Percentiles rank a stretch among this genome's conserved stretches.
These are phyloP conservation scores for Cheumatopsyche charites DNA, from an alignment of 1,140 invertebrate species.

Conservation along the genomic window DNA sequence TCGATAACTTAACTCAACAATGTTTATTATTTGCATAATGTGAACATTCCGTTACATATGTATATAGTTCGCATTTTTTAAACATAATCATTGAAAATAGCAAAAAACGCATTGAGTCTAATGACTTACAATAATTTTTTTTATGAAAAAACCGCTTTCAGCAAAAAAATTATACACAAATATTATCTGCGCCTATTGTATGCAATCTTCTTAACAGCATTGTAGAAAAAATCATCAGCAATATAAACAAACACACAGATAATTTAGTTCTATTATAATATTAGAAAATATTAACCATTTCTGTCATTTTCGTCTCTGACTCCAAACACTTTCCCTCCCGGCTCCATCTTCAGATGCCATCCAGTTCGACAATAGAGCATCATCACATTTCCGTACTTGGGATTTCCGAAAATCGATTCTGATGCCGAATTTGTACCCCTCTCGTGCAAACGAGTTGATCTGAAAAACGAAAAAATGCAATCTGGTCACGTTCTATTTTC, in stretches of 20 bases:
- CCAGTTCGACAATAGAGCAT: conserved; percentile 65
- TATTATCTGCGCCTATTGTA: too few relatives aligned
- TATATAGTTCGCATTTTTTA: too few relatives aligned
- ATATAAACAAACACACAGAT: too few relatives aligned
- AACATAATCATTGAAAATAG: too few relatives aligned
- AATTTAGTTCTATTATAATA: too few relatives aligned
- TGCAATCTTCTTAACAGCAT: too few relatives aligned
- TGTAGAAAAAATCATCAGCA: too few relatives aligned
- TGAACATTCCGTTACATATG: too few relatives aligned
- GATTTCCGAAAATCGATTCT: conserved; percentile 47
- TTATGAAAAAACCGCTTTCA: not conserved
- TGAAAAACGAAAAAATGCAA: conserved; percentile 19
- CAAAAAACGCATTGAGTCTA: too few relatives aligned
- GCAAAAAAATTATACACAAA: not conserved
- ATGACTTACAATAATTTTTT: too few relatives aligned
- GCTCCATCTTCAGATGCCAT: conserved; percentile 63
- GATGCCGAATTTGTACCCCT: not conserved
- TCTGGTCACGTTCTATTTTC: not conserved
- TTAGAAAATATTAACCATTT: conserved; percentile 58
- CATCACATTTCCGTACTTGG: conserved; percentile 54
- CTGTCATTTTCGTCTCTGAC: conserved; percentile 60
- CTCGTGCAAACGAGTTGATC: conserved; percentile 33
- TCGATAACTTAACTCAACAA: too few relatives aligned
- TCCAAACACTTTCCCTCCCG: conserved; percentile 62
- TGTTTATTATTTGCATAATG: too few relatives aligned